Percentiles rank a stretch among this genome's conserved stretches.
These are phyloP conservation scores for Propithecus perrieri DNA, from an alignment of 2,797 vertebrate species.

Conservation along the genomic window DNA sequence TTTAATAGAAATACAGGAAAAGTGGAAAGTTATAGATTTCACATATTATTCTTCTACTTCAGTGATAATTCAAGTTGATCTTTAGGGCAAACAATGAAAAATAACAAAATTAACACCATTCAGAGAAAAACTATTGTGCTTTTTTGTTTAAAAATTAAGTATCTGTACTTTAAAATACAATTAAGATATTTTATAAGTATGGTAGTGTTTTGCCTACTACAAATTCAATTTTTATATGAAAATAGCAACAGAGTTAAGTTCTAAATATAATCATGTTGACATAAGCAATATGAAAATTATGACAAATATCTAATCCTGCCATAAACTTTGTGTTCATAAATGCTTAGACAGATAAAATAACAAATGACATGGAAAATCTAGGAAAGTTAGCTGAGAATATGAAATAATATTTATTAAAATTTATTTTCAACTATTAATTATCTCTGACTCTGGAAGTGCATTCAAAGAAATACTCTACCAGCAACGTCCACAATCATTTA, in stretches of 20 bases:
- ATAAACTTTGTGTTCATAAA: constrained; percentile 6
- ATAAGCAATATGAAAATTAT: not conserved
- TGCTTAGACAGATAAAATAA: not conserved
- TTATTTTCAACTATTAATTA: not conserved
- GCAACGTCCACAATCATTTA: not conserved
- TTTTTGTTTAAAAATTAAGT: not conserved
- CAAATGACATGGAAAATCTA: not conserved
- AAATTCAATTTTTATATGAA: constrained; percentile 21
- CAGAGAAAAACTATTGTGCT: not conserved
- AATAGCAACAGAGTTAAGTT: not conserved
- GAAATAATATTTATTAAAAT: not conserved
- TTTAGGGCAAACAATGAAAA: not conserved
- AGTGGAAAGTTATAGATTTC: not conserved
- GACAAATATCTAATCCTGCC: not conserved
- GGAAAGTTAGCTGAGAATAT: not conserved
- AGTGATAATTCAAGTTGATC: not conserved
- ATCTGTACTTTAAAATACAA: not conserved
- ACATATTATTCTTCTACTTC: not conserved
- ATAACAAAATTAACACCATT: not conserved
- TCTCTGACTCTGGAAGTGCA: not conserved
- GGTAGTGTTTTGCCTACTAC: not conserved
- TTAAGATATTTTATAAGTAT: not conserved
- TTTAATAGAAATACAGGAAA: not conserved
- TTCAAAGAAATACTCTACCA: not conserved
- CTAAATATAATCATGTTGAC: not conserved